These are phyloP conservation scores for Euclidia mi DNA, from an alignment of 2,888 invertebrate species.

Conservation along the genomic window DNA sequence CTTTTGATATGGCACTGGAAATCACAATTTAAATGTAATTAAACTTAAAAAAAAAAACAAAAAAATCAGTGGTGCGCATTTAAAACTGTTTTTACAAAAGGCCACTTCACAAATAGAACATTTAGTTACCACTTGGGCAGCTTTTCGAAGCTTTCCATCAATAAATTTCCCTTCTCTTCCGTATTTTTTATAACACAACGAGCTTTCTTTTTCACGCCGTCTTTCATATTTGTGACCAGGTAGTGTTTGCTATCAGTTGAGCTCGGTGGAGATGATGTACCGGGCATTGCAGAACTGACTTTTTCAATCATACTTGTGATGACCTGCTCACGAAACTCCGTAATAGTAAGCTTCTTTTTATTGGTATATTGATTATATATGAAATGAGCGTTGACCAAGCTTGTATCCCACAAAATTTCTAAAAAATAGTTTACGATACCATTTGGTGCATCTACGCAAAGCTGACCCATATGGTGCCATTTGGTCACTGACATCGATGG, in stretches of 20 bases:
- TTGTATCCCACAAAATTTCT: slow-evolving; percentile 31
- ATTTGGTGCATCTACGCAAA: slow-evolving; percentile 35
- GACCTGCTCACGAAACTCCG: slow-evolving; percentile 30
- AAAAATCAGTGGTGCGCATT: no score
- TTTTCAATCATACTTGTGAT: slow-evolving; percentile 5
- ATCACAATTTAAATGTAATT: no score
- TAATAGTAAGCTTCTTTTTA: slow-evolving; percentile 28
- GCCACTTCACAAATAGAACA: slow-evolving; percentile 24
- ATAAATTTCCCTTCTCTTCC: no score
- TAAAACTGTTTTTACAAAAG: slow-evolving; percentile 22
- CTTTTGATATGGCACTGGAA: no score
- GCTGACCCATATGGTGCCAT: no score
- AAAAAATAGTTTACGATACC: slow-evolving; percentile 26
- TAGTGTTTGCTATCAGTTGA: neutral
- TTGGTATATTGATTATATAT: slow-evolving; percentile 12
- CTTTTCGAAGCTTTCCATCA: slow-evolving; percentile 12
- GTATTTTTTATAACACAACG: no score
- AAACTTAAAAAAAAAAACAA: neutral
- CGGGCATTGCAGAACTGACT: neutral
- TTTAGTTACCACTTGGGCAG: slow-evolving; percentile 26
- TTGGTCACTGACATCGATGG: slow-evolving; percentile 39
- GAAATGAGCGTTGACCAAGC: slow-evolving; percentile 6
- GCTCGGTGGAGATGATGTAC: neutral
- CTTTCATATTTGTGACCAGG: slow-evolving; percentile 12
- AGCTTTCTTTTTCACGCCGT: slow-evolving; percentile 23